Conservation (phyloP, 2,888 invertebrate species). For the Julus scandinavius region DNA sequence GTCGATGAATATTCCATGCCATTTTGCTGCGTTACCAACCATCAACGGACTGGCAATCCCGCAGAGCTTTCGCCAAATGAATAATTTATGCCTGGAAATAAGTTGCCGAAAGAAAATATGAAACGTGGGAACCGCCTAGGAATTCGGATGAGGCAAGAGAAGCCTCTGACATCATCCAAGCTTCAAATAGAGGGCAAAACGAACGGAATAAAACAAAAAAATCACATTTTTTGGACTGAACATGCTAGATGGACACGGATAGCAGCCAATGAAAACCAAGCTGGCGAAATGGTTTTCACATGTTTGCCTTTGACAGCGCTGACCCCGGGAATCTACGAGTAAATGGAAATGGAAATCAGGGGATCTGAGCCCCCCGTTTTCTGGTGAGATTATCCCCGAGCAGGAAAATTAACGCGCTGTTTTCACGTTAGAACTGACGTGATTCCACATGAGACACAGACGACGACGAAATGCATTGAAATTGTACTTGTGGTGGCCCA, state of each 20-base stretch:
- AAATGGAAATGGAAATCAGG: conserved; percentile 11
- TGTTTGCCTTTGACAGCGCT: background rate
- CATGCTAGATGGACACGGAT: background rate
- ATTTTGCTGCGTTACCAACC: conserved; percentile 34
- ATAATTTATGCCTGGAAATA: conserved; percentile 40
- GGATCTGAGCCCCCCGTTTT: background rate
- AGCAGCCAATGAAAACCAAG: background rate
- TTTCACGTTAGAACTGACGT: no score
- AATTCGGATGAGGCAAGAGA: conserved; percentile 7
- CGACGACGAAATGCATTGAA: background rate
- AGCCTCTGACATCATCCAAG: background rate
- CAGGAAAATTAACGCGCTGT: background rate
- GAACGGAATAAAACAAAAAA: background rate
- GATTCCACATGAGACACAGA: background rate
- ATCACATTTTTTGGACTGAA: background rate
- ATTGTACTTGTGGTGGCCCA: background rate
- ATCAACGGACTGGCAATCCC: conserved; percentile 34
- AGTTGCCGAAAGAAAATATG: conserved; percentile 43
- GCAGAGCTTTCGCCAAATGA: conserved; percentile 24
- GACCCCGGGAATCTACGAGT: background rate
- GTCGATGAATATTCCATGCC: conserved; percentile 31
- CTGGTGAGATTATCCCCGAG: background rate
- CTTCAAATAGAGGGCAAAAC: background rate
- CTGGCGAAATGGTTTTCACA: background rate
- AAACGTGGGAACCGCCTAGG: background rate